A percentile compares a stretch with the other conserved stretches of the same genome.
phyloP scores from a whole-genome alignment of 2,797 vertebrate species.

The Sebastes oblongus region DNA sequence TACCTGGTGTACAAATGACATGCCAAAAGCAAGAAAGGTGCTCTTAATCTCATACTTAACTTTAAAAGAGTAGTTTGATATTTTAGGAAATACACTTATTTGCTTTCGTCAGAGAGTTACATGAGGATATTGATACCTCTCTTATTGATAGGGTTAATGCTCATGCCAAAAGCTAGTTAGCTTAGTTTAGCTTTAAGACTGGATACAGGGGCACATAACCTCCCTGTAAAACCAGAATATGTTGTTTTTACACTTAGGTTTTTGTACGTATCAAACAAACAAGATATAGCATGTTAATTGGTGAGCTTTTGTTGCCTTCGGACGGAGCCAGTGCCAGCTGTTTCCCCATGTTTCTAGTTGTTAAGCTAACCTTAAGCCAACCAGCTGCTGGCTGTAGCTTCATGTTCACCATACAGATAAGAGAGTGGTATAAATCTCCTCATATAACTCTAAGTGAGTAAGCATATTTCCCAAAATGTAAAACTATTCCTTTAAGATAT shows the following conservation, averaged over 20 bases:
- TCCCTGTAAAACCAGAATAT: not conserved
- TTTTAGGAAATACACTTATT: not conserved
- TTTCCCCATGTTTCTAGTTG: not conserved
- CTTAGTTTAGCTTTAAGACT: not conserved
- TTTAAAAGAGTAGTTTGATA: not conserved
- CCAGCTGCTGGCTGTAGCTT: not conserved
- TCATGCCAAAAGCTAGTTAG: not conserved
- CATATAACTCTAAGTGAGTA: not conserved
- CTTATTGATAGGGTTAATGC: not conserved
- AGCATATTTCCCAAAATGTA: not conserved
- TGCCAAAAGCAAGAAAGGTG: too few relatives aligned
- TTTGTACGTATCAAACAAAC: not conserved
- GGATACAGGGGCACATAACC: not conserved
- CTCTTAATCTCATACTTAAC: not conserved
- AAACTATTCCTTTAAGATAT: not conserved
- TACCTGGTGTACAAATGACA: too few relatives aligned
- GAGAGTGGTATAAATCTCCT: not conserved
- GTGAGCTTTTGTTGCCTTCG: not conserved
- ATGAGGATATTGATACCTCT: not conserved
- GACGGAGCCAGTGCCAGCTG: not conserved
- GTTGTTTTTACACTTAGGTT: not conserved
- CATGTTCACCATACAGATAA: not conserved
- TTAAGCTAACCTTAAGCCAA: not conserved
- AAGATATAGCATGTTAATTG: not conserved
- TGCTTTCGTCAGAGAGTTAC: not conserved